These are phyloP conservation scores for Eubasilissa splendida DNA, from an alignment of 2,888 invertebrate species.

Conservation along the genomic window DNA sequence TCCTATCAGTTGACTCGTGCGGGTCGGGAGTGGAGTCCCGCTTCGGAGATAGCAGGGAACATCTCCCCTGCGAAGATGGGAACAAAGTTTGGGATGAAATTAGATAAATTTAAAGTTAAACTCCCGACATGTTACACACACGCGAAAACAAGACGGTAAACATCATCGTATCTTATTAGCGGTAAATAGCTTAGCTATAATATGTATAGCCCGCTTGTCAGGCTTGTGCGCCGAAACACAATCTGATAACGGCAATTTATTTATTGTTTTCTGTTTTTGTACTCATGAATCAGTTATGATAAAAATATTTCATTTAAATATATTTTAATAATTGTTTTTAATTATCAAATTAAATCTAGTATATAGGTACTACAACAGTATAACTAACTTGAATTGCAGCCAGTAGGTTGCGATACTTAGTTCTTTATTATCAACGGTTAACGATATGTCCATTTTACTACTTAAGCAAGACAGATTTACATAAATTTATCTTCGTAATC, in stretches of 20 bases:
- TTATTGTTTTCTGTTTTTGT: too few species aligned
- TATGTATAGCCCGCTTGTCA: not conserved
- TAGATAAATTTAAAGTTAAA: slow-evolving; percentile 58
- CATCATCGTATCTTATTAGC: slow-evolving; percentile 57
- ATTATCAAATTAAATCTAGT: too few species aligned
- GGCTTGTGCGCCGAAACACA: slow-evolving; percentile 1
- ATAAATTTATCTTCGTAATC: too few species aligned
- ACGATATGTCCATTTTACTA: too few species aligned
- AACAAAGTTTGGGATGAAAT: slow-evolving; percentile 52
- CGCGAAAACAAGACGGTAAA: slow-evolving; percentile 57
- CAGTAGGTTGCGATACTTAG: too few species aligned
- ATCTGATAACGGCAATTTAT: not conserved
- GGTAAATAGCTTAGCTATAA: slow-evolving; percentile 52
- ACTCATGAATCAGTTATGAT: too few species aligned
- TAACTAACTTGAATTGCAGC: too few species aligned
- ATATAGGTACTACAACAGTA: too few species aligned
- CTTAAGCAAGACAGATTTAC: too few species aligned
- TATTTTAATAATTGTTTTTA: too few species aligned
- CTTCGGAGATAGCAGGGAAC: slow-evolving; percentile 9
- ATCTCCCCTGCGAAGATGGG: slow-evolving; percentile 32
- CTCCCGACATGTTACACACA: slow-evolving; percentile 54
- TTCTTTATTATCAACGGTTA: too few species aligned
- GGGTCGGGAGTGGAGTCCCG: not conserved
- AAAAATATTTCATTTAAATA: too few species aligned
- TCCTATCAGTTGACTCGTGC: not conserved